Conservation (phyloP, 1,140 invertebrate genomes). For the Atta cephalotes region DNA sequence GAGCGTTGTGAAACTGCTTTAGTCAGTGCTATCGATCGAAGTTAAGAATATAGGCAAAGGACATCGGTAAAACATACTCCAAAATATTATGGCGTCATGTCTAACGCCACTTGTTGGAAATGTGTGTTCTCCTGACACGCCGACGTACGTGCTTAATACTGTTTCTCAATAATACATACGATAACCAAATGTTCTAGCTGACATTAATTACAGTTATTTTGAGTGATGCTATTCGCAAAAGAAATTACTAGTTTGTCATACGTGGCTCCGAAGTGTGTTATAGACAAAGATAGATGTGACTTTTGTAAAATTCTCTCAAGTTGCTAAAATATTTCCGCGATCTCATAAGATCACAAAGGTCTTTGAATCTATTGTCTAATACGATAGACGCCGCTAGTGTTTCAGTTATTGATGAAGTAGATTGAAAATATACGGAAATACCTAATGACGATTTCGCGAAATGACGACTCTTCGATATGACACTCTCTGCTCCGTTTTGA, state of each 20-base stretch:
- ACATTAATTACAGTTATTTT: background rate
- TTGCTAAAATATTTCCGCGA: background rate
- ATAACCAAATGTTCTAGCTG: background rate
- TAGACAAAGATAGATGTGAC: background rate
- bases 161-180: slow-evolving; percentile 3
- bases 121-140: slow-evolving; percentile 43
- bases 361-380: background rate
- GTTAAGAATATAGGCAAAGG: background rate
- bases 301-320: background rate
- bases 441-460: slow-evolving; percentile 57
- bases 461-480: slow-evolving; percentile 70
- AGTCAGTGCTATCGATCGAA: slow-evolving; percentile 32
- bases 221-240: background rate
- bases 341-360: slow-evolving; percentile 4
- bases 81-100: slow-evolving; percentile 57
- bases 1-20: background rate
- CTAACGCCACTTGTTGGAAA: slow-evolving; percentile 49
- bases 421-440: background rate
- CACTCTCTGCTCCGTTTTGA: slow-evolving; percentile 64
- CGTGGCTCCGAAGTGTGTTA: slow-evolving; percentile 32
- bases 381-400: background rate
- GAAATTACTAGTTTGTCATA: background rate
- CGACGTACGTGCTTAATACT: slow-evolving; percentile 9
- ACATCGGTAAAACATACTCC: slow-evolving; percentile 24
- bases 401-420: slow-evolving; percentile 19